Conservation (phyloP, 2,113 vertebrate genomes). For the Hemichromis elongatus region DNA sequence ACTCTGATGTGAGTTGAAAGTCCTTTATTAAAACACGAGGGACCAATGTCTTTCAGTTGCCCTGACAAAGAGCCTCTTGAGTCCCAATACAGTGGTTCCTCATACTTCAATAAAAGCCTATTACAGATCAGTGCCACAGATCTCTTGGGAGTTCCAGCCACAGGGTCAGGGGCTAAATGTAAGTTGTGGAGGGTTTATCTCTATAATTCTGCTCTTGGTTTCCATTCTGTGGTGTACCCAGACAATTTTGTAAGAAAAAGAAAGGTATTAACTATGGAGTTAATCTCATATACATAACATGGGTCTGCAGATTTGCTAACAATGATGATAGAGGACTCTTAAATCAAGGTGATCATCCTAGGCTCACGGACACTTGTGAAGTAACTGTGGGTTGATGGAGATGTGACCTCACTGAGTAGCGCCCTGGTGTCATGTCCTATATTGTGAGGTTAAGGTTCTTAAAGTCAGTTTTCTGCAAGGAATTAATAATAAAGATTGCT, state of each 20-base stretch:
- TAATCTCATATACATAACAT: not conserved
- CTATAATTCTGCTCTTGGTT: not conserved
- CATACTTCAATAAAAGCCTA: not conserved
- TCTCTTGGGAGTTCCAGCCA: not conserved
- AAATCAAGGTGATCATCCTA: not conserved
- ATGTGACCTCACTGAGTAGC: not conserved
- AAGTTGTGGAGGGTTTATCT: conserved; percentile 2
- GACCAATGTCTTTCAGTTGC: not conserved
- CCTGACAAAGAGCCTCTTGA: not conserved
- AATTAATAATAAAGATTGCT: not conserved
- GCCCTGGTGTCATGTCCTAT: not conserved
- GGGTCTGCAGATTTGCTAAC: not conserved
- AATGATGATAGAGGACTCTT: not conserved
- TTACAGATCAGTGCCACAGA: not conserved
- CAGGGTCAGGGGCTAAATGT: not conserved
- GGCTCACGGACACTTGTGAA: not conserved
- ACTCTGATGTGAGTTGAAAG: not conserved
- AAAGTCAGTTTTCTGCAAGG: not conserved
- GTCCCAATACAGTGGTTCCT: not conserved
- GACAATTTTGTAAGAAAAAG: not conserved
- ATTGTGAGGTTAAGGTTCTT: not conserved
- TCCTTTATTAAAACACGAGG: conserved; percentile 18
- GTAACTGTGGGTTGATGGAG: not conserved
- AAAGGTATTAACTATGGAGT: not conserved
- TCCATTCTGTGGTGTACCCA: not conserved